Conservation (phyloP, 2,888 invertebrate species). For the Byasa hedistus region DNA sequence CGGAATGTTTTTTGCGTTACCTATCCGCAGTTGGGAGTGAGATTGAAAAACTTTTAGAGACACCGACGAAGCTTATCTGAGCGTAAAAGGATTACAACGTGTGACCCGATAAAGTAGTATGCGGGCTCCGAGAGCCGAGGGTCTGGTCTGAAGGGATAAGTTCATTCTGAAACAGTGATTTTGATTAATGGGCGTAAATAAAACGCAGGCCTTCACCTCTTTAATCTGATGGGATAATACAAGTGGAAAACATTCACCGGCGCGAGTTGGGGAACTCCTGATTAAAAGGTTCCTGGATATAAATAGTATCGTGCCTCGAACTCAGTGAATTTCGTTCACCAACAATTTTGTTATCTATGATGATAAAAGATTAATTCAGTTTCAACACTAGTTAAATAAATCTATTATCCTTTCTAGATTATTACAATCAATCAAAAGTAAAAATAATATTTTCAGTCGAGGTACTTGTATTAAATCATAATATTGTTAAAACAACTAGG, state of each 20-base stretch:
- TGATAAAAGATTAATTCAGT: too few species aligned
- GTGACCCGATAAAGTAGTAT: conserved; percentile 23
- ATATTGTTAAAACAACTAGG: too few species aligned
- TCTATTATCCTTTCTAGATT: too few species aligned
- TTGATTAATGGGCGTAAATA: conserved; percentile 32
- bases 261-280: neutral
- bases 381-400: too few species aligned
- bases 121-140: conserved; percentile 14
- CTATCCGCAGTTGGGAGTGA: conserved; percentile 14
- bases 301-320: neutral
- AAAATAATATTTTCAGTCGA: too few species aligned
- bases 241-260: neutral
- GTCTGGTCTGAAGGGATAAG: conserved; percentile 15
- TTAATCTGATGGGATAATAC: conserved; percentile 31
- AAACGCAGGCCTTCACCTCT: conserved; percentile 26
- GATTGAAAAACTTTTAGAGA: conserved; percentile 29
- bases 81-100: conserved; percentile 26
- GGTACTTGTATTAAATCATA: too few species aligned
- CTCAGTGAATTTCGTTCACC: neutral
- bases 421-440: too few species aligned
- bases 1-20: conserved; percentile 27
- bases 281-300: neutral
- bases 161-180: conserved; percentile 32
- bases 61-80: conserved; percentile 24
- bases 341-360: too few species aligned